phyloP scores from a whole-genome alignment of 2,888 invertebrate species.

The Synanthedon vespiformis region DNA sequence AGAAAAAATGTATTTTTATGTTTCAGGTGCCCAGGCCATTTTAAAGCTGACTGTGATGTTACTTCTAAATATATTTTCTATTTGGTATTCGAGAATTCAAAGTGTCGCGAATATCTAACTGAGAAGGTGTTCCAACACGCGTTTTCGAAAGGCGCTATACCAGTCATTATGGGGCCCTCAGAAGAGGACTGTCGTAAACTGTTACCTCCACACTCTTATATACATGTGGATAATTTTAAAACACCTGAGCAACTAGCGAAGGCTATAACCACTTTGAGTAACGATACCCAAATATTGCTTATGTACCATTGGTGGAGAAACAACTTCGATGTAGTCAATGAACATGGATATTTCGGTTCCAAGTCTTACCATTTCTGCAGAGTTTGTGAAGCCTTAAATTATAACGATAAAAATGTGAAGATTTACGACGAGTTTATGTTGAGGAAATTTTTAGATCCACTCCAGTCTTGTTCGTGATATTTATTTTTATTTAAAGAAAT shows the following conservation, averaged over 20 bases:
- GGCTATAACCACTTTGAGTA: slow-evolving; percentile 58
- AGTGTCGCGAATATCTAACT: slow-evolving; percentile 77
- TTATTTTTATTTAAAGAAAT: neutral
- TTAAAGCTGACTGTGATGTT: slow-evolving; percentile 66
- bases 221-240: slow-evolving; percentile 70
- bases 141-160: slow-evolving; percentile 72
- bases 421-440: slow-evolving; percentile 19
- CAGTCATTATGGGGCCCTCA: slow-evolving; percentile 74
- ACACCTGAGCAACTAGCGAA: slow-evolving; percentile 59
- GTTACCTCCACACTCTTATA: slow-evolving; percentile 73
- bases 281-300: slow-evolving; percentile 30
- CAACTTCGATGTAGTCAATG: slow-evolving; percentile 68
- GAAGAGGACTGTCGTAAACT: slow-evolving; percentile 54
- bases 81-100: slow-evolving; percentile 77
- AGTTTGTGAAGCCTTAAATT: slow-evolving; percentile 76
- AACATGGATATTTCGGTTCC: slow-evolving; percentile 76
- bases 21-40: slow-evolving; percentile 75
- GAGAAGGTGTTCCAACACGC: slow-evolving; percentile 79
- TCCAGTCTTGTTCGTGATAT: neutral
- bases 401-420: slow-evolving; percentile 46
- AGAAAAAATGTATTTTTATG: slow-evolving; percentile 2
- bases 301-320: slow-evolving; percentile 72
- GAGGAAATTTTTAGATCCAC: slow-evolving; percentile 1
- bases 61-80: slow-evolving; percentile 75
- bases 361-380: slow-evolving; percentile 73